Base-by-base conservation (phyloP, 2,797 vertebrate species). In the Sus cebifrons region DNA sequence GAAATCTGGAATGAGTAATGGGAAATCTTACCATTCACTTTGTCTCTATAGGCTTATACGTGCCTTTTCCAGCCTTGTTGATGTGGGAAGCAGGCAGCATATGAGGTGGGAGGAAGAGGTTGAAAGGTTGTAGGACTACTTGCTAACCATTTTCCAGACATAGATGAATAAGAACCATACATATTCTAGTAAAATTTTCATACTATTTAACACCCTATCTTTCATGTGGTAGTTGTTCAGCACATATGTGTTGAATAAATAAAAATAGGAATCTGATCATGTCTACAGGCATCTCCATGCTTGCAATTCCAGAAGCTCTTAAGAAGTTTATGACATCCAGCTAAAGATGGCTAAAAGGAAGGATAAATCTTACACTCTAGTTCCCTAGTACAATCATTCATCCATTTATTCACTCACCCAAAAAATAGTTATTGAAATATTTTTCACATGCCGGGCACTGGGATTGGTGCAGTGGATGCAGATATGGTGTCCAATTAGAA, bases 1-100 rank as follows among this genome's bases (percentile, higher is more conserved):
- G 96, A 94, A 96, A 96, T 92, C 60, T 77, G 20, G 86, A 75
- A 70, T 89, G 77, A 93, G 32, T 94, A 92, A 94, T 60, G 93
- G 89, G 91, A 97, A 97, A 90, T 87, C 86, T 93, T 78, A 96
- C 70, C 44, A 74, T 92, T 74, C 90, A 49, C 73, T 70, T 74
- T 74, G 54, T 88, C 40, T 89, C 71, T 87, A 20, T 87, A 95
- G 56, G 62, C 64, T 87, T 82, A 67, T 74, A 17, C 54, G 89
- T 83, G 36, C 44, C 21, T 85, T 84, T 82, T 60, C 71, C 81
- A 86, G 49, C 1, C 49, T 91, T 77, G 52, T 4, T 60, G 86
- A 89, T 95, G 78, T 54, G 64, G 75, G 94, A 92, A 97, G 93
- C 83, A 89, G 77, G 62, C 67, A 91, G 17, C 5, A 44, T 27